phyloP scores from a whole-genome alignment of 2,888 invertebrate species.

The Polymixis flavicincta region DNA sequence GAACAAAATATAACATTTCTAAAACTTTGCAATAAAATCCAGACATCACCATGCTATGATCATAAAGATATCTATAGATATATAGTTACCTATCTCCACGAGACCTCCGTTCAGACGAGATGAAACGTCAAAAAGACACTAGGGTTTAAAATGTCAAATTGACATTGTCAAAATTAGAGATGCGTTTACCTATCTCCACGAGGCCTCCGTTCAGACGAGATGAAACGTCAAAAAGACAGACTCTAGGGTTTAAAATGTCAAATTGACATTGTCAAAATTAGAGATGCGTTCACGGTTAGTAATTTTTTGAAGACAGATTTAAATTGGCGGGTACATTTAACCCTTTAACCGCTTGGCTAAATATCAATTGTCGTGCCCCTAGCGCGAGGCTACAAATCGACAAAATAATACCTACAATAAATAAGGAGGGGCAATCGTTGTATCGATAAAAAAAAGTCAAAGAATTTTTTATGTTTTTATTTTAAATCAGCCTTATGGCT shows the following conservation, averaged over 20 bases:
- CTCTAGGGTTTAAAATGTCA: too few relatives aligned
- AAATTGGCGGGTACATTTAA: conserved; percentile 1
- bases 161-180: too few relatives aligned
- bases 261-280: too few relatives aligned
- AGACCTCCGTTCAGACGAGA: not conserved
- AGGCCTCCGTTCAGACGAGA: too few relatives aligned
- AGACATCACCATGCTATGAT: not conserved
- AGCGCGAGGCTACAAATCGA: too few relatives aligned
- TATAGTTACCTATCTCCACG: not conserved
- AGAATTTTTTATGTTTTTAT: conserved; percentile 33
- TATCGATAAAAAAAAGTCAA: too few relatives aligned
- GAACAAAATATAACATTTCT: not conserved
- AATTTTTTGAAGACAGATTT: conserved; percentile 2
- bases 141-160: conserved; percentile 7
- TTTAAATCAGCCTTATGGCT: conserved; percentile 36
- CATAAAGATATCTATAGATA: not conserved
- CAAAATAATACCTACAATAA: too few relatives aligned
- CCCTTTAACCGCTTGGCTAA: too few relatives aligned
- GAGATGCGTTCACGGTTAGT: not conserved
- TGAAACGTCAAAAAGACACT: conserved; percentile 5
- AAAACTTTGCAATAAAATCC: not conserved
- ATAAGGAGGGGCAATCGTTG: too few relatives aligned
- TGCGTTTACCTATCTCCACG: too few relatives aligned
- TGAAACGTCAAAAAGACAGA: too few relatives aligned
- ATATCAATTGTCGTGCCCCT: too few relatives aligned